These are phyloP conservation scores for Hypotaenidia philippensis DNA, from an alignment of 2,797 vertebrate genomes.

Conservation along the genomic window DNA sequence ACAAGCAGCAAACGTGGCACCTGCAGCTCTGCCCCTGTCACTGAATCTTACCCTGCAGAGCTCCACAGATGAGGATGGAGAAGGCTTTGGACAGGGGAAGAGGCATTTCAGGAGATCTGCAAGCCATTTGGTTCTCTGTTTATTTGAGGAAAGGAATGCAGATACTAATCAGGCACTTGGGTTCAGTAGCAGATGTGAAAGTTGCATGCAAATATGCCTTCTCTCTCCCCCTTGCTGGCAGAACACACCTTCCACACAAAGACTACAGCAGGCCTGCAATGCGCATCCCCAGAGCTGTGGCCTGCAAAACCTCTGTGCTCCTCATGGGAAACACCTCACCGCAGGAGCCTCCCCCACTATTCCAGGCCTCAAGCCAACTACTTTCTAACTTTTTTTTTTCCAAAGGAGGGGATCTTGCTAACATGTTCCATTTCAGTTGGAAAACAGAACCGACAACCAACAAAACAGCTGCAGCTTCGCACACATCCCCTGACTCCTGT, in stretches of 20 bases:
- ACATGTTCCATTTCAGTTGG: not conserved
- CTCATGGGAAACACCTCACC: not conserved
- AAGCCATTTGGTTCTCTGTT: slow-evolving; percentile 56
- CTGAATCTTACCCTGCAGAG: not conserved
- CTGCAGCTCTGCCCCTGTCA: not conserved
- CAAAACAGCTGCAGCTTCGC: not conserved
- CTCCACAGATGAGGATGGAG: not conserved
- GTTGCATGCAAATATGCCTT: slow-evolving; percentile 30
- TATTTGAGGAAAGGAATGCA: slow-evolving; percentile 53
- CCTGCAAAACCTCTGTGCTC: not conserved
- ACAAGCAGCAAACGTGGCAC: not conserved
- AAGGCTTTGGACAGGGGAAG: not conserved
- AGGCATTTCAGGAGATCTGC: not conserved
- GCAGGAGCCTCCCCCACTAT: not conserved
- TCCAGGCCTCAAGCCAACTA: not conserved
- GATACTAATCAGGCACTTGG: slow-evolving; percentile 45
- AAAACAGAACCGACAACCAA: not conserved
- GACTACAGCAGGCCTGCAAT: slow-evolving; percentile 16
- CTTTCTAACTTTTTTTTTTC: not conserved
- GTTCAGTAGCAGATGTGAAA: slow-evolving; percentile 54
- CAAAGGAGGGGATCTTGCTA: not conserved
- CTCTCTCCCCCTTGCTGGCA: not conserved
- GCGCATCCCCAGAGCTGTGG: not conserved
- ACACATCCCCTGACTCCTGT: not conserved
- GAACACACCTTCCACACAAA: not conserved